phyloP scores from a whole-genome alignment of 2,888 invertebrate genomes.

The Sphaerophoria taeniata region DNA sequence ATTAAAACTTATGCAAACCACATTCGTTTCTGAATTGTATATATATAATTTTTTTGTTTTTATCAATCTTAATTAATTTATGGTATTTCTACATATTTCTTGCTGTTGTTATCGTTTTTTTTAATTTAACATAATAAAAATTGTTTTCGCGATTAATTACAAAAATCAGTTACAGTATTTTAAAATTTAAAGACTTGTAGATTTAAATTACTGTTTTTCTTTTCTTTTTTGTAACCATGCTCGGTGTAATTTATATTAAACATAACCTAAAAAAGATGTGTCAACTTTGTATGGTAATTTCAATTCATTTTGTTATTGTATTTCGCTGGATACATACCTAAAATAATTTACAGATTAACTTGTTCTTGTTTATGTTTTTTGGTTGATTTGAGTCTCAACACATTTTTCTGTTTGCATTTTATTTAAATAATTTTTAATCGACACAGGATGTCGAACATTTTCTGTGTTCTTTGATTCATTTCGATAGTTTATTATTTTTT shows the following conservation, averaged over 20 bases:
- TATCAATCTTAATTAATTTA: slow-evolving; percentile 66
- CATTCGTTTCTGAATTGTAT: slow-evolving; percentile 70
- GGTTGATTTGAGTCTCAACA: slow-evolving; percentile 16
- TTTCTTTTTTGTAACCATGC: slow-evolving; percentile 35
- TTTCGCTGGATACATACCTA: slow-evolving; percentile 53
- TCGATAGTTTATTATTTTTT: slow-evolving; percentile 2
- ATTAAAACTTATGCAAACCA: slow-evolving; percentile 73
- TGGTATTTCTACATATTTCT: slow-evolving; percentile 70
- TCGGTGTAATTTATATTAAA: slow-evolving; percentile 51
- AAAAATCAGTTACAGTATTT: slow-evolving; percentile 77
- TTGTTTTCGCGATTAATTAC: slow-evolving; percentile 75
- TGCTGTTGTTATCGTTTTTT: slow-evolving; percentile 57
- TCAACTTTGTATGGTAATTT: slow-evolving; percentile 56
- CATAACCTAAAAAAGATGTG: slow-evolving; percentile 11
- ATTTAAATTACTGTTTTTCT: slow-evolving; percentile 33
- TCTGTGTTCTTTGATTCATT: slow-evolving; percentile 45
- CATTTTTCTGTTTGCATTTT: neutral
- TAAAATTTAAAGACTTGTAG: slow-evolving; percentile 59
- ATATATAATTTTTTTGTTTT: slow-evolving; percentile 53
- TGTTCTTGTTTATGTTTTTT: slow-evolving; percentile 39
- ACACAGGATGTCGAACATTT: slow-evolving; percentile 10
- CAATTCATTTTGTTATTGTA: slow-evolving; percentile 57
- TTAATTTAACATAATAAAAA: slow-evolving; percentile 77
- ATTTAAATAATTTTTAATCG: neutral
- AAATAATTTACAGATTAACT: slow-evolving; percentile 67